Percentiles rank a stretch among this genome's conserved stretches.
These are phyloP conservation scores for Macropus fuliginosus DNA, from an alignment of 2,797 vertebrate species.

Conservation along the genomic window DNA sequence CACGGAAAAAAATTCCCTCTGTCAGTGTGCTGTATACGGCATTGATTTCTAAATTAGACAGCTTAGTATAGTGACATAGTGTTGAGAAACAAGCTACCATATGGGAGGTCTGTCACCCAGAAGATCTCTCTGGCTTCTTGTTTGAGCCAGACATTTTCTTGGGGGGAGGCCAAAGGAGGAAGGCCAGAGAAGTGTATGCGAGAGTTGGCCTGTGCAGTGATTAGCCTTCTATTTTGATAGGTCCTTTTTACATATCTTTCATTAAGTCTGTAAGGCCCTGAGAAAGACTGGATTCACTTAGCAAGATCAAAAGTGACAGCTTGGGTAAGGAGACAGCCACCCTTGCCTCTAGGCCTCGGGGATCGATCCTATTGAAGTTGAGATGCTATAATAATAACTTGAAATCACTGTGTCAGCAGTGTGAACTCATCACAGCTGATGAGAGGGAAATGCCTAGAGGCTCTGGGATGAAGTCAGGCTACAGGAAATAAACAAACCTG, in stretches of 20 bases:
- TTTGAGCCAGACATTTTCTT: conserved; percentile 44
- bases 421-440: conserved; percentile 7
- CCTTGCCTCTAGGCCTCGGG: not conserved
- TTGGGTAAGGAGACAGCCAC: not conserved
- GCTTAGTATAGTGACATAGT: not conserved
- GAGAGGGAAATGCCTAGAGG: conserved; percentile 56
- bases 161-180: conserved; percentile 31
- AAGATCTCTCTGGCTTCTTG: conserved; percentile 7
- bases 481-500: not conserved
- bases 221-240: not conserved
- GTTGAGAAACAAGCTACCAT: not conserved
- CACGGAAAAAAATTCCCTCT: conserved; percentile 28
- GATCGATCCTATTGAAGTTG: conserved; percentile 57
- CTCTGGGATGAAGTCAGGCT: conserved; percentile 44
- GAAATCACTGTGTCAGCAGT: conserved; percentile 32
- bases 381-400: conserved; percentile 68
- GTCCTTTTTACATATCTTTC: conserved; percentile 11
- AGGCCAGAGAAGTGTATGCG: not conserved
- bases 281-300: not conserved
- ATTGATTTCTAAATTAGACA: conserved; percentile 34
- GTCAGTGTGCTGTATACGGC: not conserved
- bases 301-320: not conserved
- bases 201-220: not conserved
- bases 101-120: conserved; percentile 46
- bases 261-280: not conserved